A percentile compares a stretch with the other conserved stretches of the same genome.
Conservation (phyloP, 2,888 invertebrate genomes). For the Dastarcus helophoroides region DNA sequence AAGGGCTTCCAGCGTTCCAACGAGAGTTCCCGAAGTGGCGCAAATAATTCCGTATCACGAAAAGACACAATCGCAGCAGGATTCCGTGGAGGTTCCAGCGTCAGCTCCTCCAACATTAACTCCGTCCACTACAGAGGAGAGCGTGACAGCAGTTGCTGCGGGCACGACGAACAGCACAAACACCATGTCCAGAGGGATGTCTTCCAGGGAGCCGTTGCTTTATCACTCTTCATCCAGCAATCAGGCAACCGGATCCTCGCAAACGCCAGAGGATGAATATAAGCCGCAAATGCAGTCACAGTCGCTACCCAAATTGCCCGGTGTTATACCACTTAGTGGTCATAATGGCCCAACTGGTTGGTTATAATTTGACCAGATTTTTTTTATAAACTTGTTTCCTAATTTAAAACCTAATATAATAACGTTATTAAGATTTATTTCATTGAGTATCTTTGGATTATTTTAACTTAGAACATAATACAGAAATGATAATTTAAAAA, state of each 20-base stretch:
- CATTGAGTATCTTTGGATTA: background rate
- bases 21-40: conserved; percentile 40
- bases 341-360: conserved; percentile 61
- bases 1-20: conserved; percentile 62
- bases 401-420: too few relatives aligned
- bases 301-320: conserved; percentile 51
- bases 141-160: conserved; percentile 26
- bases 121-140: conserved; percentile 47
- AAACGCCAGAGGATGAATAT: conserved; percentile 36
- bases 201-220: conserved; percentile 53
- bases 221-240: conserved; percentile 41
- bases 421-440: too few relatives aligned
- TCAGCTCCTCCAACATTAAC: conserved; percentile 35
- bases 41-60: conserved; percentile 42
- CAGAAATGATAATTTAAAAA: too few relatives aligned
- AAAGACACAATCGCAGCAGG: conserved; percentile 52
- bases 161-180: conserved; percentile 5
- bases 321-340: conserved; percentile 63
- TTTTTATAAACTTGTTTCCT: too few relatives aligned
- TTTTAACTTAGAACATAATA: too few relatives aligned
- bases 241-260: conserved; percentile 33
- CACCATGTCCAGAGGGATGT: conserved; percentile 19
- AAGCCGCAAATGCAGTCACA: conserved; percentile 34
- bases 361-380: conserved; percentile 35
- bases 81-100: conserved; percentile 38